A percentile compares a stretch with the other conserved stretches of the same genome.
Conservation (phyloP, 2,797 vertebrate species). For the Podargus strigoides region DNA sequence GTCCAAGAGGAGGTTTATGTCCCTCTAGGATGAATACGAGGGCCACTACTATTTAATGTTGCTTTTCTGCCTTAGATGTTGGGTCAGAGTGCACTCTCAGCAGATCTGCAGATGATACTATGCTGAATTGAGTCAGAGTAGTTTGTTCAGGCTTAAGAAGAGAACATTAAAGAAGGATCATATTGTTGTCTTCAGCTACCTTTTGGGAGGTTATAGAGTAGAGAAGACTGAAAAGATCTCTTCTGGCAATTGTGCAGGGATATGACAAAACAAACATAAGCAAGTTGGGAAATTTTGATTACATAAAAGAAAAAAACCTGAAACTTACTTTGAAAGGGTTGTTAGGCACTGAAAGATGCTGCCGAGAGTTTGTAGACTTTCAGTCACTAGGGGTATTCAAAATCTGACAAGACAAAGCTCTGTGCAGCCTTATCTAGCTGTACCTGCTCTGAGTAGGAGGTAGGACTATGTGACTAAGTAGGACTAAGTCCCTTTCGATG, state of each 20-base stretch:
- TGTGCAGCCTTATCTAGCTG: not conserved
- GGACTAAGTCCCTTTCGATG: not conserved
- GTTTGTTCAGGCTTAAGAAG: not conserved
- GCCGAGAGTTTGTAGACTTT: not conserved
- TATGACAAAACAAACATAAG: not conserved
- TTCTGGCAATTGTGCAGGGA: not conserved
- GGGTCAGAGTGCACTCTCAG: not conserved
- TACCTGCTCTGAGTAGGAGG: not conserved
- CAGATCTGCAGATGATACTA: not conserved
- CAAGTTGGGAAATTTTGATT: not conserved
- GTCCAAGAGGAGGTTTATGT: not conserved
- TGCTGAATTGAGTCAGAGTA: not conserved
- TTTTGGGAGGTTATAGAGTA: not conserved
- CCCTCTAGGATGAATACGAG: not conserved
- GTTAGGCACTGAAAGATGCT: not conserved
- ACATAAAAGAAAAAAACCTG: not conserved
- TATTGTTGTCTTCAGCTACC: not conserved
- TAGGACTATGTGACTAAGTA: not conserved
- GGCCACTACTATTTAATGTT: not conserved
- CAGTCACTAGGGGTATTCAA: not conserved
- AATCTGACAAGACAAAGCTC: not conserved
- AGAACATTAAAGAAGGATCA: accelerated
- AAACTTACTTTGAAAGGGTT: not conserved
- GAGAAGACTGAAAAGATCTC: not conserved
- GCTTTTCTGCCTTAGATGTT: not conserved